phyloP scores from a whole-genome alignment of 2,888 invertebrate genomes.

The Papilio elwesi region DNA sequence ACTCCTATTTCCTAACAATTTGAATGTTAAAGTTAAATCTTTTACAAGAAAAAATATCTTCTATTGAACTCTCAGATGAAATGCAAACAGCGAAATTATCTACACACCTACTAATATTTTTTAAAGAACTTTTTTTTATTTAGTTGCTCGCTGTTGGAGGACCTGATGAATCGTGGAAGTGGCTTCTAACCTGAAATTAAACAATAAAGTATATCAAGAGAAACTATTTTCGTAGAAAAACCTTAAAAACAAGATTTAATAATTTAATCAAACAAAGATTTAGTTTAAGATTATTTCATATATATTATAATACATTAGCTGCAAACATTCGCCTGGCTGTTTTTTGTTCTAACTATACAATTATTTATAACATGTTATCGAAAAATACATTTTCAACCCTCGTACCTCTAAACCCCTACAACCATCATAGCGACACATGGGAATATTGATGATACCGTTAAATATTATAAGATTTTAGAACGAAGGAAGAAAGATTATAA shows the following conservation, averaged over 20 bases:
- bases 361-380: too few species aligned
- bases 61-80: conserved; percentile 14
- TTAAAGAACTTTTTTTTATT: conserved; percentile 1
- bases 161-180: conserved; percentile 52
- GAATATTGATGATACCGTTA: too few species aligned
- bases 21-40: conserved; percentile 1
- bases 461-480: too few species aligned
- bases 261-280: too few species aligned
- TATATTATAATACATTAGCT: too few species aligned
- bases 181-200: conserved; percentile 51
- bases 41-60: neutral
- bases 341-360: too few species aligned
- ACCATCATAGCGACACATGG: too few species aligned
- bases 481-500: too few species aligned
- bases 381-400: too few species aligned
- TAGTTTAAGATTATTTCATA: too few species aligned
- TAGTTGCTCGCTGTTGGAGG: conserved; percentile 42
- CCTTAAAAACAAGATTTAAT: neutral
- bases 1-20: conserved; percentile 5
- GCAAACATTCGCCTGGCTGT: too few species aligned
- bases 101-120: conserved; percentile 18
- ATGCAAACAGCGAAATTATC: conserved; percentile 15
- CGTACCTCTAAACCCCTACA: too few species aligned
- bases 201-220: neutral
- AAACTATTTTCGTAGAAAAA: neutral